Evolutionary conservation across 30 jellyfish, hydroid and myxozoan genomes (phyloP).

Genomic region (Turritopsis dohrnii): DNA sequence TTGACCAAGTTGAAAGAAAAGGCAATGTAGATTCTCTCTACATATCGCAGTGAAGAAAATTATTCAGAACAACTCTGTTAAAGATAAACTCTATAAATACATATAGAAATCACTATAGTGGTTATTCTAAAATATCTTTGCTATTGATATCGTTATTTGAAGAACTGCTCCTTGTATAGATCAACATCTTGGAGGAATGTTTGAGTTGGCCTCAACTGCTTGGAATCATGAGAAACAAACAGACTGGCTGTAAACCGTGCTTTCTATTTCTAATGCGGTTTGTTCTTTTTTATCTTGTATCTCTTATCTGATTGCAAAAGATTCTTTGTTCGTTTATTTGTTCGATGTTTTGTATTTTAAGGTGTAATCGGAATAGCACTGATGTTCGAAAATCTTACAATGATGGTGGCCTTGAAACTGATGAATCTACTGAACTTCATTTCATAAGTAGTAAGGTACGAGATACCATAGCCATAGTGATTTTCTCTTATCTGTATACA

Average conservation of each 20-base stretch:
- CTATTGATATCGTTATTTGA: too few relatives aligned
- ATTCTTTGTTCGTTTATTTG: background rate
- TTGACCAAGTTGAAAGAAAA: too few relatives aligned
- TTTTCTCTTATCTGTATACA: background rate
- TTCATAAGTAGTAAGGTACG: slow-evolving; percentile 58
- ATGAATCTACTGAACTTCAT: slow-evolving; percentile 67
- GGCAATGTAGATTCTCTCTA: background rate
- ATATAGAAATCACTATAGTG: too few relatives aligned
- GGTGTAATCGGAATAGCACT: slow-evolving; percentile 54
- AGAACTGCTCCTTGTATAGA: slow-evolving; percentile 24
- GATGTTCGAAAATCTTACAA: slow-evolving; percentile 33
- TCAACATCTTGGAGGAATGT: slow-evolving; percentile 69
- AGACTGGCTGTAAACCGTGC: slow-evolving; percentile 71
- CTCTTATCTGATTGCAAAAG: background rate
- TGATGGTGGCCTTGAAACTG: slow-evolving; percentile 93
- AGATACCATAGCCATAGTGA: too few relatives aligned
- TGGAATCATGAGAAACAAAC: slow-evolving; percentile 58
- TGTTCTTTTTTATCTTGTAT: background rate
- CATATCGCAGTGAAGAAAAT: background rate
- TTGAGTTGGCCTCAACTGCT: slow-evolving; percentile 66
- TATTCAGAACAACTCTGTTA: too few relatives aligned
- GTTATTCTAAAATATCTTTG: too few relatives aligned
- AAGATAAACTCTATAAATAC: too few relatives aligned
- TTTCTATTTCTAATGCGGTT: slow-evolving; percentile 60
- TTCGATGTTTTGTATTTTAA: slow-evolving; percentile 9